These are phyloP conservation scores for Lycia hirtaria DNA, from an alignment of 2,888 invertebrate species.

Conservation along the genomic window DNA sequence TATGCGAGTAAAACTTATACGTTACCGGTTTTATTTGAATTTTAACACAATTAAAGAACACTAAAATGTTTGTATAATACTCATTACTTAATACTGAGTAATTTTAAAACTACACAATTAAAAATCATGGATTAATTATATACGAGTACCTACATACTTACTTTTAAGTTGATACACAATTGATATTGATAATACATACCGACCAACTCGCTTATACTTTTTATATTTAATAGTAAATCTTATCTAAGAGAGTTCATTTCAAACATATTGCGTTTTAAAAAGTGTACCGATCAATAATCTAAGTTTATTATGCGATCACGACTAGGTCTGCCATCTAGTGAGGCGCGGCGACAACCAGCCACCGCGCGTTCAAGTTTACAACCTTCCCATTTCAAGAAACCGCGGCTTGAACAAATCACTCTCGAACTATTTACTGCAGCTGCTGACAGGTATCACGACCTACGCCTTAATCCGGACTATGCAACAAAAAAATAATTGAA, in stretches of 20 bases:
- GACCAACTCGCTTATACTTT: too few species aligned
- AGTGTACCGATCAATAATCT: background rate
- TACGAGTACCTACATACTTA: background rate
- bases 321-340: slow-evolving; percentile 65
- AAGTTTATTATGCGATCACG: slow-evolving; percentile 1
- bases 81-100: too few species aligned
- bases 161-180: background rate
- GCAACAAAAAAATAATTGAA: too few species aligned
- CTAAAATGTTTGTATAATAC: too few species aligned
- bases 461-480: slow-evolving; percentile 15
- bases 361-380: slow-evolving; percentile 29
- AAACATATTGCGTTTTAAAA: background rate
- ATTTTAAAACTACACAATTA: background rate
- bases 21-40: too few species aligned
- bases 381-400: slow-evolving; percentile 27
- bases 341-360: slow-evolving; percentile 50
- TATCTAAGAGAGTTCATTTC: background rate
- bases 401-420: slow-evolving; percentile 25
- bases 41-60: too few species aligned
- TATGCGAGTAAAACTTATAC: too few species aligned
- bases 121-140: too few species aligned
- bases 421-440: slow-evolving; percentile 28
- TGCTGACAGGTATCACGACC: slow-evolving; percentile 32
- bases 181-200: too few species aligned
- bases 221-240: too few species aligned